Evolutionary conservation across 2,797 vertebrate genomes (phyloP).

Genomic region (Epinephelus coioides): DNA sequence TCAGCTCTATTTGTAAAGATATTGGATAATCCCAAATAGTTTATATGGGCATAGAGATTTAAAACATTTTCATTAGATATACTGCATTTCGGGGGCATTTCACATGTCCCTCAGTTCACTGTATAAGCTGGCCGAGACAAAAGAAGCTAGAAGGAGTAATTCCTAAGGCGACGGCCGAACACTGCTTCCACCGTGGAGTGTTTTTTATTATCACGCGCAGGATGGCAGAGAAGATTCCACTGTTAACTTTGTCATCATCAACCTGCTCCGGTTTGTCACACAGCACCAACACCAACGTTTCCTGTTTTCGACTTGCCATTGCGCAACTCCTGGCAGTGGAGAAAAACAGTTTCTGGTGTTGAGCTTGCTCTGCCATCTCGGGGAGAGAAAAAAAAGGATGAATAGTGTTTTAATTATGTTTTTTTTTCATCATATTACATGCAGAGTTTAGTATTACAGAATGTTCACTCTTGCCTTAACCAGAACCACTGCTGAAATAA

Average conservation of each 20-base stretch:
- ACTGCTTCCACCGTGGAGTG: conserved; percentile 14
- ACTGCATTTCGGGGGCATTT: conserved; percentile 73
- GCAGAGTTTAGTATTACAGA: conserved; percentile 46
- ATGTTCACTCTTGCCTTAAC: conserved; percentile 41
- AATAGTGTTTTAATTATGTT: conserved; percentile 36
- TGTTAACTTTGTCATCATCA: conserved; percentile 22
- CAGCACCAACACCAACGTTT: conserved; percentile 17
- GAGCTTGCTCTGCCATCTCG: conserved; percentile 14
- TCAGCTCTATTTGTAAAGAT: conserved; percentile 87
- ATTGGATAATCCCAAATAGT: conserved; percentile 88
- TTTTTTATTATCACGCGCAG: conserved; percentile 7
- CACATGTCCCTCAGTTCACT: conserved; percentile 69
- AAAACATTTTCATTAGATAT: conserved; percentile 85
- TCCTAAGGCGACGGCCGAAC: conserved; percentile 44
- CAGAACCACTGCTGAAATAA: conserved; percentile 49
- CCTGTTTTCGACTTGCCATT: conserved; percentile 23
- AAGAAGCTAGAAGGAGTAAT: conserved; percentile 48
- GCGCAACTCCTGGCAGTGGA: conserved; percentile 6
- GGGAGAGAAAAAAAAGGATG: neutral
- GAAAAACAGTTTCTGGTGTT: neutral
- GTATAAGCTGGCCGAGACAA: conserved; percentile 65
- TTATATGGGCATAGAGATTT: conserved; percentile 83
- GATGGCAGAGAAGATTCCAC: conserved; percentile 19
- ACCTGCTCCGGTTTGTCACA: conserved; percentile 17
- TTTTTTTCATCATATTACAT: conserved; percentile 63